A percentile compares a stretch with the other conserved stretches of the same genome.
phyloP scores from a whole-genome alignment of 2,888 invertebrate species.

The Cheilosia urbana region DNA sequence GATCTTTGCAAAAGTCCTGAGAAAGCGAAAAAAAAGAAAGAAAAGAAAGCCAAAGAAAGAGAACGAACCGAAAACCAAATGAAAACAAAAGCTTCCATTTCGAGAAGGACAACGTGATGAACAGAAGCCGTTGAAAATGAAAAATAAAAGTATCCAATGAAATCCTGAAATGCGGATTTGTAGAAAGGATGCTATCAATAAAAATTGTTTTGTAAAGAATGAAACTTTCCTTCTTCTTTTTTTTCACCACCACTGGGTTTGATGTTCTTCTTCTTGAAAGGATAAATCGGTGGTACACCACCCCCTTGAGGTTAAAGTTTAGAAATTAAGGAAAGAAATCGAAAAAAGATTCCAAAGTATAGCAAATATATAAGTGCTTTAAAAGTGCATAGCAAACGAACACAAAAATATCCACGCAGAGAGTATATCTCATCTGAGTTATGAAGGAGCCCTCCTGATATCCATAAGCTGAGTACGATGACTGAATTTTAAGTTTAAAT shows the following conservation, averaged over 20 bases:
- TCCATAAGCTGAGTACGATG: slow-evolving; percentile 18
- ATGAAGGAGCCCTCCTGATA: slow-evolving; percentile 18
- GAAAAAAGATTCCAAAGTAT: neutral
- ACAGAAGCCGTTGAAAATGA: neutral
- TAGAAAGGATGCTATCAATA: slow-evolving; percentile 74
- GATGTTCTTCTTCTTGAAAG: slow-evolving; percentile 17
- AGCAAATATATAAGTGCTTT: neutral
- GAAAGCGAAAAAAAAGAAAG: neutral
- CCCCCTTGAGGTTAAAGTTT: slow-evolving; percentile 42
- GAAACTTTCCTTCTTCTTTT: slow-evolving; percentile 37
- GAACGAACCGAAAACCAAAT: slow-evolving; percentile 45
- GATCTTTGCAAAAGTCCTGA: slow-evolving; percentile 59
- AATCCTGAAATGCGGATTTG: slow-evolving; percentile 68
- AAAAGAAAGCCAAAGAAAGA: slow-evolving; percentile 5
- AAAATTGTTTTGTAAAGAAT: slow-evolving; percentile 73
- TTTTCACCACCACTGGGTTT: neutral
- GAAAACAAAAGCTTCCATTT: slow-evolving; percentile 68
- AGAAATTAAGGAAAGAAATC: slow-evolving; percentile 34
- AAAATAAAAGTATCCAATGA: slow-evolving; percentile 44
- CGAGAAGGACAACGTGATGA: slow-evolving; percentile 62
- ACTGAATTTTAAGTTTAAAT: slow-evolving; percentile 41
- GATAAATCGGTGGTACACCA: slow-evolving; percentile 29
- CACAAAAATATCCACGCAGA: neutral
- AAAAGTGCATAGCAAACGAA: slow-evolving; percentile 24
- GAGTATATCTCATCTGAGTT: slow-evolving; percentile 22